Percentiles rank a stretch among this genome's conserved stretches.
Conservation (phyloP, 2,888 invertebrate genomes). For the Parnassius smintheus region DNA sequence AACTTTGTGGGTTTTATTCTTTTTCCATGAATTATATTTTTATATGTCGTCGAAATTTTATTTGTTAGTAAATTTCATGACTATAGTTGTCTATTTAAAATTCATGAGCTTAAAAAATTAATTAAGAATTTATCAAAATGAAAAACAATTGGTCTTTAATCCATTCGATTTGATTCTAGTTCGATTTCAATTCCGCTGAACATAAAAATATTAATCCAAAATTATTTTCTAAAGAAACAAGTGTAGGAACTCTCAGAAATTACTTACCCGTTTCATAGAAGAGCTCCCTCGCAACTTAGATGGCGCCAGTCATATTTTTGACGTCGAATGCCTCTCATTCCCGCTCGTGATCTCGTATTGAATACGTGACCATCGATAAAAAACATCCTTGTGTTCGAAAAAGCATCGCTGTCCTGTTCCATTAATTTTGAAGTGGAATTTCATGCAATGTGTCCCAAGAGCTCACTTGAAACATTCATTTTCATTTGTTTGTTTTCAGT, state of each 20-base stretch:
- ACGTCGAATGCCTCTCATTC: slow-evolving; percentile 99
- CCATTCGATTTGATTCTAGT: no score
- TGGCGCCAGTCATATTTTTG: slow-evolving; percentile 99
- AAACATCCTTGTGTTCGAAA: slow-evolving; percentile 10
- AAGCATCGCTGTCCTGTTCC: neutral
- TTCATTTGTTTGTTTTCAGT: slow-evolving; percentile 18
- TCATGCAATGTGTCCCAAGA: slow-evolving; percentile 16
- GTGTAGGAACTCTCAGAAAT: slow-evolving; percentile 1
- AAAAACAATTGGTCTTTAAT: no score
- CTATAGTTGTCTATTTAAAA: slow-evolving; percentile 77
- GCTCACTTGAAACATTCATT: slow-evolving; percentile 13
- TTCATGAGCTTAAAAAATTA: no score
- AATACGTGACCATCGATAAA: slow-evolving; percentile 94
- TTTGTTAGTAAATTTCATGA: no score
- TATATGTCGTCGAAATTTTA: no score
- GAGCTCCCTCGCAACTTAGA: slow-evolving; percentile 97
- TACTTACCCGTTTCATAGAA: slow-evolving; percentile 98
- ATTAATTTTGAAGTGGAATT: slow-evolving; percentile 17
- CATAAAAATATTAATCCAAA: slow-evolving; percentile 1
- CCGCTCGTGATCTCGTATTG: slow-evolving; percentile 99
- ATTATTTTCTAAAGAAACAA: slow-evolving; percentile 5
- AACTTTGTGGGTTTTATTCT: no score
- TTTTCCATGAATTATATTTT: no score
- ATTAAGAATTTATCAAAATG: no score
- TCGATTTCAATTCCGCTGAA: neutral